phyloP scores from a whole-genome alignment of 2,113 vertebrate genomes.

The Malurus cyaneus region DNA sequence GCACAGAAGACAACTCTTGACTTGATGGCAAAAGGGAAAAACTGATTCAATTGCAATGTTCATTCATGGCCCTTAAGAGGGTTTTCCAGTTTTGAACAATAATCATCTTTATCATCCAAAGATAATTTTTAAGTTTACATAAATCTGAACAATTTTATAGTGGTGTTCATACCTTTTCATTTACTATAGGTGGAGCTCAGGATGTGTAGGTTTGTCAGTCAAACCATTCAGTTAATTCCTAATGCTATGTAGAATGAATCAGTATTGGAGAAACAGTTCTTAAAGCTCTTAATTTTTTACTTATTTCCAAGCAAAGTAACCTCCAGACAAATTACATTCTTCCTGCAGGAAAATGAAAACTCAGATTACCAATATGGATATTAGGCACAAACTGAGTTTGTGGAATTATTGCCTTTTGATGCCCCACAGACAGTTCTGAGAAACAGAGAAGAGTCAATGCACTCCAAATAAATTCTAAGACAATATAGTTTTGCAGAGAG shows the following conservation, averaged over 20 bases:
- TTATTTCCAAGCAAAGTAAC: not conserved
- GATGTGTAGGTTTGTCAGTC: not conserved
- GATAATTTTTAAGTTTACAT: not conserved
- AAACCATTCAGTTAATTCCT: not conserved
- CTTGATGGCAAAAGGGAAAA: not conserved
- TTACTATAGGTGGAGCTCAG: not conserved
- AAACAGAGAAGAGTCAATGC: not conserved
- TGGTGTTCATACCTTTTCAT: not conserved
- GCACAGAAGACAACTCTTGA: not conserved
- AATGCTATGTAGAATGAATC: not conserved
- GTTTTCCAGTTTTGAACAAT: not conserved
- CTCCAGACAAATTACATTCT: not conserved
- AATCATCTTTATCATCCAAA: not conserved
- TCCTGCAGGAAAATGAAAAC: not conserved
- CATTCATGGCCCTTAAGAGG: not conserved
- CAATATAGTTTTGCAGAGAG: not conserved
- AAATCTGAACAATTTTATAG: not conserved
- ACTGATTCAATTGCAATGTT: not conserved
- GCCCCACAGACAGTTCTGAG: not conserved
- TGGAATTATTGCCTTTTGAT: not conserved
- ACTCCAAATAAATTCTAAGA: not conserved
- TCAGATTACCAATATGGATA: not conserved
- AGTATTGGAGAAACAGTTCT: not conserved
- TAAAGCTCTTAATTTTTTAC: not conserved
- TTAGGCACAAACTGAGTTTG: not conserved